phyloP scores from a whole-genome alignment of 2,113 vertebrate species.

The Tyto alba region DNA sequence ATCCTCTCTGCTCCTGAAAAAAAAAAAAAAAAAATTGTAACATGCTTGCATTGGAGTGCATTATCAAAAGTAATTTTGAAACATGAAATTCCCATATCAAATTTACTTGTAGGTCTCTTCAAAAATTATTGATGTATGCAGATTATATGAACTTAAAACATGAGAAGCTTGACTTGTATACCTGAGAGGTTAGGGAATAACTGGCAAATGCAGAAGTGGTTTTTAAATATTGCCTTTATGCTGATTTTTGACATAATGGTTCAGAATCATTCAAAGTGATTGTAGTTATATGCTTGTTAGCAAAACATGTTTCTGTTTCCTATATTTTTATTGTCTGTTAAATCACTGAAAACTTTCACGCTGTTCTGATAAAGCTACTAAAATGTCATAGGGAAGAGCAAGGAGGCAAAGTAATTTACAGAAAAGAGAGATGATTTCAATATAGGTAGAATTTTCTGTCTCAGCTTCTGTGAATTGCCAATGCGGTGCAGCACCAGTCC shows the following conservation, averaged over 20 bases:
- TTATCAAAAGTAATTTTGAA: not conserved
- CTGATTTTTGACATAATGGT: not conserved
- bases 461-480: not conserved
- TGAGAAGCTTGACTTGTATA: not conserved
- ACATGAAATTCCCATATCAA: not conserved
- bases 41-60: not conserved
- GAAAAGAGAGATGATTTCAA: not conserved
- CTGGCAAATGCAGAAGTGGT: not conserved
- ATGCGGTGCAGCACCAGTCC: not conserved
- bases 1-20: constrained; percentile 7
- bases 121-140: not conserved
- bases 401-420: not conserved
- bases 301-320: not conserved
- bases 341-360: not conserved
- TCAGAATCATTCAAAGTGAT: not conserved
- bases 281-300: not conserved
- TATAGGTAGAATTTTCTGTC: not conserved
- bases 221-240: not conserved
- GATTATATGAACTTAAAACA: not conserved
- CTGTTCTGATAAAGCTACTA: not conserved
- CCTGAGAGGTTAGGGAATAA: not conserved
- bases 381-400: not conserved
- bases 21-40: not conserved
- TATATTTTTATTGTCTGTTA: not conserved
- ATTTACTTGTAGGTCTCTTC: not conserved